Percentiles rank a stretch among this genome's conserved stretches.
Conservation (phyloP, 2,797 vertebrate species). For the Peromyscus aztecus region DNA sequence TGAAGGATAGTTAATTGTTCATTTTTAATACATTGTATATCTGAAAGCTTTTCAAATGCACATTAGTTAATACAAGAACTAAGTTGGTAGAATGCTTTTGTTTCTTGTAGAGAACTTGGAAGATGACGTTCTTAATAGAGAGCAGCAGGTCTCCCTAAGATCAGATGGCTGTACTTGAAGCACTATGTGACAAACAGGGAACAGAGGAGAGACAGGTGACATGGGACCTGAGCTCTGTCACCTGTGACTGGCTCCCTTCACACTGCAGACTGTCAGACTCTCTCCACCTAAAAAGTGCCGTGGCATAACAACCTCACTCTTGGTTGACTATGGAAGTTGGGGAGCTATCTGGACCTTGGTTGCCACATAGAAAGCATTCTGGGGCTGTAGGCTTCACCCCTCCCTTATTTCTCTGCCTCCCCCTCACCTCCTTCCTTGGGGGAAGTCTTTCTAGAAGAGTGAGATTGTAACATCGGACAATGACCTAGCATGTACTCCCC, state of each 20-base stretch:
- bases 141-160: background rate
- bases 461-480: background rate
- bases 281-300: background rate
- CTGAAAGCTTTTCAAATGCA: slow-evolving; percentile 59
- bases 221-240: background rate
- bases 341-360: background rate
- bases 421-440: background rate
- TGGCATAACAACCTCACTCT: background rate
- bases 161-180: background rate
- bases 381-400: background rate
- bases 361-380: background rate
- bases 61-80: slow-evolving; percentile 56
- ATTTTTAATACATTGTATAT: slow-evolving; percentile 65
- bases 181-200: background rate
- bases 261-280: background rate
- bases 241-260: background rate
- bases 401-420: background rate
- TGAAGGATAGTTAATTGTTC: slow-evolving; percentile 73
- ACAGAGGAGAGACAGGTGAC: background rate
- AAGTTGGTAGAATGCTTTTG: background rate
- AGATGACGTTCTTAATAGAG: background rate
- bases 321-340: background rate
- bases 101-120: slow-evolving; percentile 33
- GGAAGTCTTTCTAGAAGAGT: background rate
- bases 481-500: background rate